Evolutionary conservation across 2,888 invertebrate genomes (phyloP).

Genomic region (Cheilosia pagana): DNA sequence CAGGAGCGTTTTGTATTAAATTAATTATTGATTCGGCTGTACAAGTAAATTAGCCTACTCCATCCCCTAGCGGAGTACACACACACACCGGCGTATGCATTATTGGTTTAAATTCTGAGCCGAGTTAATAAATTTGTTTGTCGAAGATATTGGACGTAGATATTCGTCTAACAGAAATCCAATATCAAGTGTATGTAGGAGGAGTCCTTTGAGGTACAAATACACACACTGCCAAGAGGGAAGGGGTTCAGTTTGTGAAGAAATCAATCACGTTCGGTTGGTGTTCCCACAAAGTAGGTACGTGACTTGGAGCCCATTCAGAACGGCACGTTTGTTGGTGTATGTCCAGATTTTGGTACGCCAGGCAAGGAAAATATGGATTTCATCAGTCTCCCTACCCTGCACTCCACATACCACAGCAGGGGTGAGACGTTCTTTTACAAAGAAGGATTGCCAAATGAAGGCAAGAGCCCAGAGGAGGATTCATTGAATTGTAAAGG

Average conservation of each 20-base stretch:
- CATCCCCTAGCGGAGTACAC: background rate
- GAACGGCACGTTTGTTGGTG: slow-evolving; percentile 35
- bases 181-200: slow-evolving; percentile 2
- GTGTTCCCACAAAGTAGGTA: slow-evolving; percentile 59
- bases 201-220: slow-evolving; percentile 15
- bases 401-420: slow-evolving; percentile 3
- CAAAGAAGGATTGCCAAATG: slow-evolving; percentile 61
- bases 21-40: slow-evolving; percentile 61
- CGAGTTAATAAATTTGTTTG: slow-evolving; percentile 42
- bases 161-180: slow-evolving; percentile 17
- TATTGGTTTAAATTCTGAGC: slow-evolving; percentile 24
- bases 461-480: slow-evolving; percentile 36
- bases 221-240: background rate
- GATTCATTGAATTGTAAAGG: slow-evolving; percentile 71
- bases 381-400: background rate
- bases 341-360: slow-evolving; percentile 55
- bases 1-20: slow-evolving; percentile 57
- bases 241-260: slow-evolving; percentile 51
- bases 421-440: slow-evolving; percentile 43
- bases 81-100: background rate
- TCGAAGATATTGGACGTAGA: background rate
- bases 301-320: slow-evolving; percentile 63
- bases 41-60: slow-evolving; percentile 38
- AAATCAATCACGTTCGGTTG: slow-evolving; percentile 71
- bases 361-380: slow-evolving; percentile 53